A percentile compares a stretch with the other conserved stretches of the same genome.
Evolutionary conservation across 2,888 invertebrate genomes (phyloP).

Genomic region (Drosophila dives): DNA sequence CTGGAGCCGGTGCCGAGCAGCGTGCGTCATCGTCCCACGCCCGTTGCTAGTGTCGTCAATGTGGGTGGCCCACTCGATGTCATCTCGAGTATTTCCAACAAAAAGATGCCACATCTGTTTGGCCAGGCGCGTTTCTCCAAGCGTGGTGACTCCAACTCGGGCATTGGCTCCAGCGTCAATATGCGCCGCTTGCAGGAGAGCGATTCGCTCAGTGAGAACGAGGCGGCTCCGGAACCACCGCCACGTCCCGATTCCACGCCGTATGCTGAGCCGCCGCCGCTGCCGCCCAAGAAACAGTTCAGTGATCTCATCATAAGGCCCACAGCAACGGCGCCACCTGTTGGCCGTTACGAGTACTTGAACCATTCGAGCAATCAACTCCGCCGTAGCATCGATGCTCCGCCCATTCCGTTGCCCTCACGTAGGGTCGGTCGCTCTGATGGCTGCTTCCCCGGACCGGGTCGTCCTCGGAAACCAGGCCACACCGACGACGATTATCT

Average conservation of each 20-base stretch:
- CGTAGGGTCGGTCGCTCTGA: slow-evolving; percentile 86
- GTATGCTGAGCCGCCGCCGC: slow-evolving; percentile 89
- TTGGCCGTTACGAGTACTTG: slow-evolving; percentile 83
- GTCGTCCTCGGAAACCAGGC: slow-evolving; percentile 86
- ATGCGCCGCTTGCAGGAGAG: slow-evolving; percentile 85
- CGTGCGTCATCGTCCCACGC: slow-evolving; percentile 74
- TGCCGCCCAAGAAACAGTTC: slow-evolving; percentile 90
- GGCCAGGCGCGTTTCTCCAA: slow-evolving; percentile 84
- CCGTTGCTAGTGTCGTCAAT: slow-evolving; percentile 53
- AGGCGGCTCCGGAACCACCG: slow-evolving; percentile 84
- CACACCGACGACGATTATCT: slow-evolving; percentile 89
- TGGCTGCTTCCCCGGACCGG: slow-evolving; percentile 85
- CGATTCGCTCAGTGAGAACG: slow-evolving; percentile 85
- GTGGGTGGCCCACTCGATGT: slow-evolving; percentile 82
- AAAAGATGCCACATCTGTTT: slow-evolving; percentile 85
- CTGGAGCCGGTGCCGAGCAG: slow-evolving; percentile 68
- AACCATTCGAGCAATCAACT: slow-evolving; percentile 57
- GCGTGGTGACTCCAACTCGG: slow-evolving; percentile 65
- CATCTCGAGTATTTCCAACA: slow-evolving; percentile 85
- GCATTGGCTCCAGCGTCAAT: slow-evolving; percentile 83
- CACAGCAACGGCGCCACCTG: slow-evolving; percentile 57
- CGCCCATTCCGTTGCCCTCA: slow-evolving; percentile 88
- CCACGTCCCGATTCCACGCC: slow-evolving; percentile 84
- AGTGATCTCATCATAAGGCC: slow-evolving; percentile 86
- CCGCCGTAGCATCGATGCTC: slow-evolving; percentile 82